Evolutionary conservation across 2,113 vertebrate genomes (phyloP).

Genomic region (Melanerpes formicivorus): DNA sequence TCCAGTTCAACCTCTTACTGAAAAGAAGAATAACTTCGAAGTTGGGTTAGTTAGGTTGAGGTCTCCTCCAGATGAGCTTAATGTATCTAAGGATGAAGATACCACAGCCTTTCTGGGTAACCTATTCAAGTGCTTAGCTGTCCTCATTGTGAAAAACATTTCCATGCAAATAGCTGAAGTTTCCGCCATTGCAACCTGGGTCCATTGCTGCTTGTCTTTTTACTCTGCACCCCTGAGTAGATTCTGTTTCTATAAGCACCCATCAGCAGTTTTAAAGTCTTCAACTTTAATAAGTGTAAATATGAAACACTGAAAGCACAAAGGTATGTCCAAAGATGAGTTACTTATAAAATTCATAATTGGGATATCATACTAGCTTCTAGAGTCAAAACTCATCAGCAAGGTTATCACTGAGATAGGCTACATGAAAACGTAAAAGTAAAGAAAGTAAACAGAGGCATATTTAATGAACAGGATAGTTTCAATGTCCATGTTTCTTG

Average conservation of each 20-base stretch:
- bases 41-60: not conserved
- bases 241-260: not conserved
- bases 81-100: not conserved
- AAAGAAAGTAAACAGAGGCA: not conserved
- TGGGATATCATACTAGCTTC: not conserved
- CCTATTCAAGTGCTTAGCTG: not conserved
- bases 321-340: not conserved
- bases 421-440: not conserved
- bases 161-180: not conserved
- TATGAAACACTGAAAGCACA: not conserved
- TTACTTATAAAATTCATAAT: not conserved
- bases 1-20: not conserved
- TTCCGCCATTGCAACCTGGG: not conserved
- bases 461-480: not conserved
- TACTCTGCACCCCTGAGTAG: not conserved
- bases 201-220: not conserved
- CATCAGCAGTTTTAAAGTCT: not conserved
- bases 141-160: not conserved
- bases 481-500: not conserved
- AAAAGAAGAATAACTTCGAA: not conserved
- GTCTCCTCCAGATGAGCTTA: not conserved
- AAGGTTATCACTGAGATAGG: not conserved
- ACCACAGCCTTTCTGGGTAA: not conserved
- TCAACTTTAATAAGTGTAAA: not conserved
- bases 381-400: not conserved